Evolutionary conservation across 2,888 invertebrate genomes (phyloP).

Genomic region (Meteorus colon): DNA sequence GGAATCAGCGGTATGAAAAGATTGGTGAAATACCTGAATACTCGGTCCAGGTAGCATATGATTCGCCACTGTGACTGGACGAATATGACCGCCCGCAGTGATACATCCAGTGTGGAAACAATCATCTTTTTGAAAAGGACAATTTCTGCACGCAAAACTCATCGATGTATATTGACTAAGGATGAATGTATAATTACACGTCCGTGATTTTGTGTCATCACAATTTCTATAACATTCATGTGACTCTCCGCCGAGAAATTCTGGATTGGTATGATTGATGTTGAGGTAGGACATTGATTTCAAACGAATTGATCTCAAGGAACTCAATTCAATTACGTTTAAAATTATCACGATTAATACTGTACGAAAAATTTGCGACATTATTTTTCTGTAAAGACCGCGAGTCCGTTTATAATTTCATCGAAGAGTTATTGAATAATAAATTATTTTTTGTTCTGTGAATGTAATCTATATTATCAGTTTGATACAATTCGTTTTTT

Average conservation of each 20-base stretch:
- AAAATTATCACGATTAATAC: not conserved
- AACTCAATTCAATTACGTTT: conserved; percentile 1
- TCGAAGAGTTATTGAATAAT: not conserved
- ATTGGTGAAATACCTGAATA: conserved; percentile 54
- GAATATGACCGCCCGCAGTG: conserved; percentile 59
- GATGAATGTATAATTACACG: conserved; percentile 58
- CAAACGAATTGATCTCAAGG: conserved; percentile 41
- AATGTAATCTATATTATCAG: conserved; percentile 40
- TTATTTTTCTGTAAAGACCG: not conserved
- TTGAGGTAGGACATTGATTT: conserved; percentile 33
- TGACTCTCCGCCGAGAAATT: conserved; percentile 49
- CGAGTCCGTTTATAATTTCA: not conserved
- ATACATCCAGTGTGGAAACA: conserved; percentile 57
- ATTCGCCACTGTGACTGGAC: conserved; percentile 59
- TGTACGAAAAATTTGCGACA: not conserved
- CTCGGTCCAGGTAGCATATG: conserved; percentile 63
- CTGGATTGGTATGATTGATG: conserved; percentile 46
- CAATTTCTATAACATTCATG: conserved; percentile 61
- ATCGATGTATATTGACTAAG: conserved; percentile 60
- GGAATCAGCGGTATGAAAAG: not conserved
- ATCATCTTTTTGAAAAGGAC: conserved; percentile 53
- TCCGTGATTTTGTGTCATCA: conserved; percentile 48
- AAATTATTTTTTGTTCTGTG: not conserved
- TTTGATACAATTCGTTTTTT: conserved; percentile 26
- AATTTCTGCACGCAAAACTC: conserved; percentile 59